Evolutionary conservation across 92 coral and sea anemone genomes (phyloP).

Genomic region (Umimayanthus kanabou): DNA sequence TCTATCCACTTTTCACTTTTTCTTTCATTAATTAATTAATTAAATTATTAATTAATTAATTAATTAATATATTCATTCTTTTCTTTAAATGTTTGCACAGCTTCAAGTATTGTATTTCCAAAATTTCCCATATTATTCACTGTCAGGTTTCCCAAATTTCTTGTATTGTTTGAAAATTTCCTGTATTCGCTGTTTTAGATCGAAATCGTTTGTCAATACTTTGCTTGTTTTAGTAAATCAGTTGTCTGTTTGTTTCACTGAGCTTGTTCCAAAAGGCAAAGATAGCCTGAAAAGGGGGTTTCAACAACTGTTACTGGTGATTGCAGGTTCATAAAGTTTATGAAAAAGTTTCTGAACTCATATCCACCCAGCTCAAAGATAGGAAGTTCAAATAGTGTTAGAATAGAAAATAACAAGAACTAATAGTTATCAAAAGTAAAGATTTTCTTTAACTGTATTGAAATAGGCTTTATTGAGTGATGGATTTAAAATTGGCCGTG

Average conservation of each 20-base stretch:
- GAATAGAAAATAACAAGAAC: no score
- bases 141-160: background rate
- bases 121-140: background rate
- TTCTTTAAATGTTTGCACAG: background rate
- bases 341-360: no score
- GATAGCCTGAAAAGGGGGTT: background rate
- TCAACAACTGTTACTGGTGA: background rate
- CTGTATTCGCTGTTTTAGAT: no score
- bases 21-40: background rate
- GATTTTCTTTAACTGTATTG: no score
- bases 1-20: background rate
- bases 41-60: background rate
- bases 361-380: no score
- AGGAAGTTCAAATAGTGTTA: no score
- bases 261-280: background rate
- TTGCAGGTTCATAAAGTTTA: no score
- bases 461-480: no score
- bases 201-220: background rate
- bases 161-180: no score
- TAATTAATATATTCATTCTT: background rate
- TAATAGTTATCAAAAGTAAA: no score
- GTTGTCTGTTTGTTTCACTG: background rate
- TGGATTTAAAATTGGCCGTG: no score
- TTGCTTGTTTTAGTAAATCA: background rate
- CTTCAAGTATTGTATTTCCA: background rate